Conservation (phyloP, 2,797 vertebrate species). For the Neostethus bicornis region DNA sequence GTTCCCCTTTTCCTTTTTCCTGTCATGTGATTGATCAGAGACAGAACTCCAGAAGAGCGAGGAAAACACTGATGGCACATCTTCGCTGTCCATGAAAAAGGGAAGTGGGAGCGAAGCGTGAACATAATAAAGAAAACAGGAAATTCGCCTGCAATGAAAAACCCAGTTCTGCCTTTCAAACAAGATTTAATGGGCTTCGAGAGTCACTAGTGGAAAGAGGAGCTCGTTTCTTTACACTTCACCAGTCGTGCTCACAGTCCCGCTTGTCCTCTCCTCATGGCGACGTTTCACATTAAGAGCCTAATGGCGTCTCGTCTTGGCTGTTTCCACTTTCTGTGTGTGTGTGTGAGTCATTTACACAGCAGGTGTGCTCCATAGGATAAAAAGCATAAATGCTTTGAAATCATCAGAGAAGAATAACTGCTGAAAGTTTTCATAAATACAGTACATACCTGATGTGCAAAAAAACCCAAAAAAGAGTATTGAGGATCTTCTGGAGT, state of each 20-base stretch:
- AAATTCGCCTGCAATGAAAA: conserved; percentile 67
- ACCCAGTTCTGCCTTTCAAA: conserved; percentile 41
- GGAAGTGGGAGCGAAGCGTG: conserved; percentile 64
- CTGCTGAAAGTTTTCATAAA: too few relatives aligned
- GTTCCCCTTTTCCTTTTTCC: conserved; percentile 68
- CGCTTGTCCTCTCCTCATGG: conserved; percentile 27
- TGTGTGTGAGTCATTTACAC: conserved; percentile 51
- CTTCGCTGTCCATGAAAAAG: conserved; percentile 65
- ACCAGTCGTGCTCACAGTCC: conserved; percentile 43
- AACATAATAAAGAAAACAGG: conserved; percentile 78
- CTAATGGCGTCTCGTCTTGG: conserved; percentile 10
- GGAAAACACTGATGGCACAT: conserved; percentile 62
- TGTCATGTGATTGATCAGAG: conserved; percentile 63
- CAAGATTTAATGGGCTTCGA: conserved; percentile 42
- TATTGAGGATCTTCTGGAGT: not conserved
- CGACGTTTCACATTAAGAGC: conserved; percentile 50
- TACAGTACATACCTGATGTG: too few relatives aligned
- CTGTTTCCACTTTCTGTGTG: conserved; percentile 11
- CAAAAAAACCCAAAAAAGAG: conserved; percentile 6
- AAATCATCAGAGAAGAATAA: conserved; percentile 28
- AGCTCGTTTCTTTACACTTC: conserved; percentile 18
- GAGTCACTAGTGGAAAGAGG: conserved; percentile 27
- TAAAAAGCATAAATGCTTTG: conserved; percentile 40
- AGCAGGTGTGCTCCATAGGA: conserved; percentile 45
- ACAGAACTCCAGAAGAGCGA: conserved; percentile 58